A percentile compares a stretch with the other conserved stretches of the same genome.
Evolutionary conservation across 2,113 vertebrate species (phyloP).

Genomic region (Lonchura striata): DNA sequence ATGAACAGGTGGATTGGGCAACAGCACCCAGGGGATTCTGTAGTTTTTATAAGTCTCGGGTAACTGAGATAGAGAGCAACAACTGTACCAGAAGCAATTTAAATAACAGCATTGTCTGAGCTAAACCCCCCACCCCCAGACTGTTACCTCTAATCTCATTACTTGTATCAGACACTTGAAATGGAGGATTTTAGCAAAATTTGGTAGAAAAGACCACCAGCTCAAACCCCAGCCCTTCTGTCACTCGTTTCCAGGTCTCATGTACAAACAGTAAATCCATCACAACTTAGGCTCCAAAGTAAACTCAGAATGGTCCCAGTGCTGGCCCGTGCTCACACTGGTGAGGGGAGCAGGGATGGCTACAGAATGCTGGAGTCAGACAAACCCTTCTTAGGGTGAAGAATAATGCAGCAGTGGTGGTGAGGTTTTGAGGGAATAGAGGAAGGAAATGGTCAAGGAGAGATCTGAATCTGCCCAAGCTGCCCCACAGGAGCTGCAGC

Average conservation of each 20-base stretch:
- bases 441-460: background rate
- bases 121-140: background rate
- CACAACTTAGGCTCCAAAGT: background rate
- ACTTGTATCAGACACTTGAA: background rate
- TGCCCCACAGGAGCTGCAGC: background rate
- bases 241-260: fast-evolving
- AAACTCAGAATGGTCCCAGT: background rate
- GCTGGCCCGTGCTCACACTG: background rate
- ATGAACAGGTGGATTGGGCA: background rate
- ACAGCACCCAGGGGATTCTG: background rate
- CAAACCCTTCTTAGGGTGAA: background rate
- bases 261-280: background rate
- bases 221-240: background rate
- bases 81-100: background rate
- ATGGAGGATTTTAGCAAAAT: background rate
- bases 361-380: background rate
- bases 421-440: background rate
- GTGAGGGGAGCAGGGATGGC: background rate
- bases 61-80: background rate
- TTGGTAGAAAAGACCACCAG: background rate
- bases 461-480: background rate
- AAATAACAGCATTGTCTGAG: background rate
- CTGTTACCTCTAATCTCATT: background rate
- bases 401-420: background rate
- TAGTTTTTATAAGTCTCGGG: background rate